phyloP scores from a whole-genome alignment of 37 sponge, comb jelly and placozoan species.

The Chondrosia reniformis region DNA sequence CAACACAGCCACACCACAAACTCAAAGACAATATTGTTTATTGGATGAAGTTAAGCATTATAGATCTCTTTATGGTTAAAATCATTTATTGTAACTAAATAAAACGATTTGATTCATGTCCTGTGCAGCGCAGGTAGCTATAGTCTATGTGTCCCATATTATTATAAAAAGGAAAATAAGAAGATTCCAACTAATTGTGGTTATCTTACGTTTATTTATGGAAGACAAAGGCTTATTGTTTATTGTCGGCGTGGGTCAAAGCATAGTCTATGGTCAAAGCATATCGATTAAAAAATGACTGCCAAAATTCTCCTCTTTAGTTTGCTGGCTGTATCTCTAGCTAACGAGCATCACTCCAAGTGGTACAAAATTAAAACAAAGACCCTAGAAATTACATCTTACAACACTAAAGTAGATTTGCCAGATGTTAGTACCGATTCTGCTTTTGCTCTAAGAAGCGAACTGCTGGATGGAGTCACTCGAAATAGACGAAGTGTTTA shows the following conservation, averaged over 20 bases:
- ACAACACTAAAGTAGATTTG: no score
- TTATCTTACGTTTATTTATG: not conserved
- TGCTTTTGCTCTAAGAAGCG: not conserved
- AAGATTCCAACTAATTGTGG: no score
- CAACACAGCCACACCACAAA: not conserved
- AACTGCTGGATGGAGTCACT: not conserved
- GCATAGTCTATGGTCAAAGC: not conserved
- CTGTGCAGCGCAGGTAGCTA: no score
- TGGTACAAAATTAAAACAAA: not conserved
- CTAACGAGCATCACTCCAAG: not conserved
- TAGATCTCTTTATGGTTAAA: no score
- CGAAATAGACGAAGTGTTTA: slow-evolving; percentile 35
- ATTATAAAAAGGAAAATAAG: no score
- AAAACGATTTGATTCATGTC: no score
- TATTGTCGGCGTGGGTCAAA: not conserved
- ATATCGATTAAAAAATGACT: not conserved
- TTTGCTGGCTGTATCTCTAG: not conserved
- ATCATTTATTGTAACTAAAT: no score
- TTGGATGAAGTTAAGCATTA: not conserved
- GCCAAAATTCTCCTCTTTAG: not conserved
- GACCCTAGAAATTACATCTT: no score
- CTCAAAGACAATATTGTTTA: not conserved
- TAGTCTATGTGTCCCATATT: no score
- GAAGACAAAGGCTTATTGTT: not conserved
- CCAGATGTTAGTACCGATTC: no score